phyloP scores from a whole-genome alignment of 64 coral and sea anemone species.

The Montipora capricornis region DNA sequence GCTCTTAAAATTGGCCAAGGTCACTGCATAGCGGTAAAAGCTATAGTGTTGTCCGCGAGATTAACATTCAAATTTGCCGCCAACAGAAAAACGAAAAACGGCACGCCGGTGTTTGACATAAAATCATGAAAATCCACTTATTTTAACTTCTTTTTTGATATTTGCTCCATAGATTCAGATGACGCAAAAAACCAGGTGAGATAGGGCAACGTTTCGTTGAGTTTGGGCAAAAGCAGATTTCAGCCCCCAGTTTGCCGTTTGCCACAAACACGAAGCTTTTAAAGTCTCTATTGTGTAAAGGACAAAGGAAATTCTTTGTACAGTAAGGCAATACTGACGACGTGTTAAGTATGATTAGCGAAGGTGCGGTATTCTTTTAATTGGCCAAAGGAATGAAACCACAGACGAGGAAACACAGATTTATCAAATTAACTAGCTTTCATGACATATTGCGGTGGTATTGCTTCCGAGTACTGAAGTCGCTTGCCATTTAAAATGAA shows the following conservation, averaged over 20 bases:
- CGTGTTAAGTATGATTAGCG: not conserved
- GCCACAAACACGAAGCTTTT: too few species aligned
- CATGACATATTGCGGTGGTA: not conserved
- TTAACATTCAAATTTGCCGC: too few species aligned
- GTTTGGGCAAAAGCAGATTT: too few species aligned
- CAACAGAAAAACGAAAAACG: too few species aligned
- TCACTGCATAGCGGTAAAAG: not conserved
- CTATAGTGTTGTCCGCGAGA: not conserved
- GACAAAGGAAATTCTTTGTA: slow-evolving; percentile 14
- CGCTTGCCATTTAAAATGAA: too few species aligned
- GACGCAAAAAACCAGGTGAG: too few species aligned
- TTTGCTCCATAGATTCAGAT: too few species aligned
- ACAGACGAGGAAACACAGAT: not conserved
- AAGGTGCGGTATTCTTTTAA: slow-evolving; percentile 40
- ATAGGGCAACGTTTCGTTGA: too few species aligned
- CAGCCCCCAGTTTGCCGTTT: too few species aligned
- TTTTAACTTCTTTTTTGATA: too few species aligned
- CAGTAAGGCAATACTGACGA: not conserved
- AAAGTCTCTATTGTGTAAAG: not conserved
- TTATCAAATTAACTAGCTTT: not conserved
- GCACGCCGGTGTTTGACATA: too few species aligned
- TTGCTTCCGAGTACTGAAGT: not conserved
- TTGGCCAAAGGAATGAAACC: not conserved
- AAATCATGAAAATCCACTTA: too few species aligned
- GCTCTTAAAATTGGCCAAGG: not conserved